Conservation (phyloP, 2,888 invertebrate genomes). For the Galerucella calmariensis region DNA sequence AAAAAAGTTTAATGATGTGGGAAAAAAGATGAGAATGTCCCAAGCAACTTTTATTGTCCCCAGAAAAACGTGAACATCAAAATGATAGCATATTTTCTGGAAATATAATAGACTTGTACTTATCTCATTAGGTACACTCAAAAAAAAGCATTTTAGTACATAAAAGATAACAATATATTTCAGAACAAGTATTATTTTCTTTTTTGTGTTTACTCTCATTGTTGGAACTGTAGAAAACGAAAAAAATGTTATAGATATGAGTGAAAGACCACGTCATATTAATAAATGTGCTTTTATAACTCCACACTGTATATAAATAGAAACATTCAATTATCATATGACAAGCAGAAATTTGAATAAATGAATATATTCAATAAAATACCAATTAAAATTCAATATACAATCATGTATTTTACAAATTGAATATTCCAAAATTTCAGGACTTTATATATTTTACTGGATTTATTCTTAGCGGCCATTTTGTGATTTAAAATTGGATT, state of each 20-base stretch:
- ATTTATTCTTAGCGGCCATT: not conserved
- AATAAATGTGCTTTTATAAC: not conserved
- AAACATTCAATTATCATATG: conserved; percentile 10
- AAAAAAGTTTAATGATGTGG: not conserved
- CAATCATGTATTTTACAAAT: conserved; percentile 14
- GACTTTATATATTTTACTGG: not conserved
- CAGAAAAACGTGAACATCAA: not conserved
- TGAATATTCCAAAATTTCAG: not conserved
- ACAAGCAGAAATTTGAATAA: not conserved
- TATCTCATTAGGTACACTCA: not conserved
- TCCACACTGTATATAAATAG: not conserved
- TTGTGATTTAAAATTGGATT: not conserved
- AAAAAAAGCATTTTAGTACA: not conserved
- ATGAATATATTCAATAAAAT: not conserved
- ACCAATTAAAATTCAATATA: conserved; percentile 16
- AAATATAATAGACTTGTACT: not conserved
- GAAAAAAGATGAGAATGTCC: not conserved
- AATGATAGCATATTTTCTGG: not conserved
- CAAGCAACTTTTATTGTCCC: not conserved
- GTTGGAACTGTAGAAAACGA: too few relatives aligned
- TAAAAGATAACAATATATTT: too few relatives aligned
- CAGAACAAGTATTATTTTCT: too few relatives aligned
- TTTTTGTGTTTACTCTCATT: too few relatives aligned
- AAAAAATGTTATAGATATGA: too few relatives aligned
- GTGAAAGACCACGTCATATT: too few relatives aligned